Base-by-base conservation (phyloP, 2,797 vertebrate species). In the Eulemur mongoz region DNA sequence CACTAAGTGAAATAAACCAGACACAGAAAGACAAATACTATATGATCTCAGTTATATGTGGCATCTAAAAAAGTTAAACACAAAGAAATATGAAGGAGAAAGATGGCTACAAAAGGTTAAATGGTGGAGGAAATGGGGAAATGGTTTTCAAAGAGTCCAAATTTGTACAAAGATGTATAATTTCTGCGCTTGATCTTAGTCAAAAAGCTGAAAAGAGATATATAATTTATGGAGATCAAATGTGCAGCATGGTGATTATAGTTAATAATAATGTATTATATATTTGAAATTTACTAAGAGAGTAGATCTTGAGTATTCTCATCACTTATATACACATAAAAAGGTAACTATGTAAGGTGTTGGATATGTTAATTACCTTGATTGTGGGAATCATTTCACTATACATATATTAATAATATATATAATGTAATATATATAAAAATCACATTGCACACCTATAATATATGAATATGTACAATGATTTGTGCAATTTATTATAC, bases 71-170 rank as follows among this genome's bases (percentile, higher is more conserved):
- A 25, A 7, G 32, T 43, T 45, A 17, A 32, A 40, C 4, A 43
- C 22, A 52, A 13, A 63, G 43, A 50, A 35, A 35, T 38, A 35
- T 14, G 4, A 14, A 67, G 13, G 27, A 50, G 22, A 67, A 45
- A 6, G 8, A 22, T 15, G 2, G 17, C 30, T 35, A 35, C 3
- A 5, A 6, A 23, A 18, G 1, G 20, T 35, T 27, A 5, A 13
- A 13, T 14, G 15, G 8, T 48, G 8, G n/a, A 50, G 14, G 23
- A 25, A 67, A 67, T 32, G 5, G 50, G 23, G 5, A 80, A 40
- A 57, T 32, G 17, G 40, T 61, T 17, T 57, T 61, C 54, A 59
- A 22, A 81, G 40, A 32, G 25, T 20, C 6, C 27, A 43, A 32
- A 61, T 13, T 22, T 43, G 15, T 43, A 40, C 11, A 43, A 57